Base-by-base conservation (phyloP, 2,113 vertebrate species). In the Todiramphus saurophagus region DNA sequence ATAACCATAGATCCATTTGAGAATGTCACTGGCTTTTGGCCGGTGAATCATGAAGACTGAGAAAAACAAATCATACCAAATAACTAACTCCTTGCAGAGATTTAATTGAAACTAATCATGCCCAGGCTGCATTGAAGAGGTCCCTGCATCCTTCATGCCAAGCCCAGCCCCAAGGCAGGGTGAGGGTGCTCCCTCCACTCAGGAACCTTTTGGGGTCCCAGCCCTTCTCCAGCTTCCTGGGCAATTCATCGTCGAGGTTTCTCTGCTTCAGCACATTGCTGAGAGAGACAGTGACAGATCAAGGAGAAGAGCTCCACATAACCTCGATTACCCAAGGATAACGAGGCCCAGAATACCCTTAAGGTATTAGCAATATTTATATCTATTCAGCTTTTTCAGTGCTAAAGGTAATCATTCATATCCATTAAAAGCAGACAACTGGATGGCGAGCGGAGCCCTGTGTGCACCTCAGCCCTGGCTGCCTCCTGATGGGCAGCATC, bases 271-370 rank as follows among this genome's bases (percentile, higher is more conserved):
- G 90, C 77, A 87, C 79, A 37, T 87, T 70, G 73, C 60, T 0
- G 5, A 53, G 88, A 92, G 87, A 97, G 94, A 92, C 95, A 91
- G 88, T 86, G 93, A 93, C 88, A 7, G 66, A 79, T 91, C 86
- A 70, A 68, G 89, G 63, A 89, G 94, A 93, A 78, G 87, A 94
- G 85, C 80, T 84, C 68, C 85, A 78, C 56, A 8, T 93, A 91
- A 97, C 97, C 96, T 97, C 97, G 93, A 95, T 97, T 97, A 96
- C 89, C 94, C 79, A 60, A 88, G 89, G 95, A 97, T 83, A 93
- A 96, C 51, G 58, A 77, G 94, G 75, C 97, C 91, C 94, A 55
- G 68, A 12, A 62, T 86, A 92, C 94, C 86, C 88, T 73, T 64
- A 88, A 50, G 82, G 70, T 70, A 55, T 39, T 12, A 67, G 75